phyloP scores from a whole-genome alignment of 2,888 invertebrate genomes.

The Acheta domesticus region DNA sequence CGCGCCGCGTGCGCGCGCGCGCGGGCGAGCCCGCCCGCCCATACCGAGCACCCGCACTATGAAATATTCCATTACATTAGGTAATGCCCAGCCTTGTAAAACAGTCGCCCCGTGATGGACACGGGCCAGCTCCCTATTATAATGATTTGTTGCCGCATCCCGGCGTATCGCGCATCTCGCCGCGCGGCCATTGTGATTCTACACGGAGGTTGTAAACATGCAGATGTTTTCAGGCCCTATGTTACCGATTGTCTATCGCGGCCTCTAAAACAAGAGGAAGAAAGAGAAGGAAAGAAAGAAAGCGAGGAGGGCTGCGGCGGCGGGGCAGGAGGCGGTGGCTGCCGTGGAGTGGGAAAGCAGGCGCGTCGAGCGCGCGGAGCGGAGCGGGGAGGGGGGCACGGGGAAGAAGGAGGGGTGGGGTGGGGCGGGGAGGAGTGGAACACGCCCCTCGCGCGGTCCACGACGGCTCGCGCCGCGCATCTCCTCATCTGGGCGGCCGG shows the following conservation, averaged over 20 bases:
- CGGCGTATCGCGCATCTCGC: background rate
- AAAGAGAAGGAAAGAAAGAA: background rate
- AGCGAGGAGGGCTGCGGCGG: background rate
- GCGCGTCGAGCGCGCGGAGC: background rate
- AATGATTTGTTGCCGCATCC: background rate
- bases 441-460: background rate
- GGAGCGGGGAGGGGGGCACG: background rate
- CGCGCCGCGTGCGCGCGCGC: background rate
- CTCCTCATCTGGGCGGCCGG: background rate
- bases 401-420: background rate
- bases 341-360: background rate
- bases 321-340: background rate
- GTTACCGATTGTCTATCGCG: conserved; percentile 6
- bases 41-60: background rate
- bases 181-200: background rate
- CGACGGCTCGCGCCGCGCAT: background rate
- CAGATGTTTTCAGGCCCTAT: conserved; percentile 18
- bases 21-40: background rate
- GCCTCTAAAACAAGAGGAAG: background rate
- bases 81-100: conserved; percentile 4
- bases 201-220: conserved; percentile 9
- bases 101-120: background rate
- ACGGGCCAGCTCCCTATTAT: background rate
- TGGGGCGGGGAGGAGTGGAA: background rate
- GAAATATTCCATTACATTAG: conserved; percentile 18